phyloP scores from a whole-genome alignment of 2,113 vertebrate species.

The Chamaea fasciata region DNA sequence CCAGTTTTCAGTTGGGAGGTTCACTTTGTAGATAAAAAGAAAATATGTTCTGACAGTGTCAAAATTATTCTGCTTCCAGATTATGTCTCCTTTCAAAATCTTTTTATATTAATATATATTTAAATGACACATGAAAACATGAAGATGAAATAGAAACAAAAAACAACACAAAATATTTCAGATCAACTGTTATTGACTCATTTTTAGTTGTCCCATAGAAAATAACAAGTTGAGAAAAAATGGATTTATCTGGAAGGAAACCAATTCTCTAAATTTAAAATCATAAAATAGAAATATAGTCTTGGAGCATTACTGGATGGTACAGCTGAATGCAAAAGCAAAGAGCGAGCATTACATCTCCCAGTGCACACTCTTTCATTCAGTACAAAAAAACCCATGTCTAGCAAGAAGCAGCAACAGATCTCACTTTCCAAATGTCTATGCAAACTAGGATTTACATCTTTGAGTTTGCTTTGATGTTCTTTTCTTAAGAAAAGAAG shows the following conservation, averaged over 20 bases:
- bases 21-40: background rate
- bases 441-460: background rate
- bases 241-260: background rate
- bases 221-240: background rate
- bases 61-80: conserved; percentile 17
- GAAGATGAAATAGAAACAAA: background rate
- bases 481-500: background rate
- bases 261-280: background rate
- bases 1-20: background rate
- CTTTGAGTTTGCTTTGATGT: background rate
- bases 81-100: conserved; percentile 7
- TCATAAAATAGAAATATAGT: background rate
- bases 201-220: background rate
- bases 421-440: background rate
- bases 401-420: background rate
- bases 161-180: background rate
- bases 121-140: background rate
- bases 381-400: background rate
- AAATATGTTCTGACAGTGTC: conserved; percentile 7
- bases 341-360: background rate
- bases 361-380: background rate
- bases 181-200: background rate
- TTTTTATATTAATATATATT: background rate
- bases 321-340: background rate
- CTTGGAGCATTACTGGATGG: background rate